These are phyloP conservation scores for Anoncus sp. DNA, from an alignment of 2,888 invertebrate species.

Conservation along the genomic window DNA sequence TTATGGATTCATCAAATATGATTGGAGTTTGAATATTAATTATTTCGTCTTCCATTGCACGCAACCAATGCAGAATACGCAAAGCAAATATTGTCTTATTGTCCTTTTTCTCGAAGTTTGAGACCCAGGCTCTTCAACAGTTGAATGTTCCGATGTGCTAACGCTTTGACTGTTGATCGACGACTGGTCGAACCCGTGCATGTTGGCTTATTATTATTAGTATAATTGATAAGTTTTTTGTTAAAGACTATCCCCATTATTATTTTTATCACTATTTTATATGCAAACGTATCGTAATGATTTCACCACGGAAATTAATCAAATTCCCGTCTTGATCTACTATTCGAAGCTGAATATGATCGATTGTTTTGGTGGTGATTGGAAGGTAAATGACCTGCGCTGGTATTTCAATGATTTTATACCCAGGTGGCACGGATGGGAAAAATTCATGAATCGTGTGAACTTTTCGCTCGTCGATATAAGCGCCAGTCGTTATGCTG, in stretches of 20 bases:
- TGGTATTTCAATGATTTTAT: conserved; percentile 12
- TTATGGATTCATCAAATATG: conserved; percentile 54
- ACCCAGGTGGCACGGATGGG: too few relatives aligned
- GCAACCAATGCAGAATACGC: conserved; percentile 7
- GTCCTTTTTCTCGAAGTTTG: background rate
- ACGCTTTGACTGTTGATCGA: background rate
- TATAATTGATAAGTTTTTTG: background rate
- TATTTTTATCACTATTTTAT: too few relatives aligned
- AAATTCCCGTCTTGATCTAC: conserved; percentile 57
- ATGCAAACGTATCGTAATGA: conserved; percentile 58
- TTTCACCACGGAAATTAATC: conserved; percentile 60
- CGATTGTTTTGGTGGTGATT: conserved; percentile 24
- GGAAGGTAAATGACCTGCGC: conserved; percentile 54
- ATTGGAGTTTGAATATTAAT: conserved; percentile 39
- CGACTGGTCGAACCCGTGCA: conserved; percentile 7
- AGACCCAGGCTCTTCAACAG: conserved; percentile 5
- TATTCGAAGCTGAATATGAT: conserved; percentile 12
- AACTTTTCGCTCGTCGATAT: conserved; percentile 68
- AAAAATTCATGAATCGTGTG: too few relatives aligned
- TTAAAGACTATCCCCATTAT: conserved; percentile 21
- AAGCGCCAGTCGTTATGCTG: conserved; percentile 73
- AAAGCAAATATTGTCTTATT: conserved; percentile 13
- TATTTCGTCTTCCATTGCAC: conserved; percentile 34
- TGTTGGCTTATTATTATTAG: conserved; percentile 22
- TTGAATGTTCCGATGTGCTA: conserved; percentile 15